Conservation (phyloP, 2,113 vertebrate species). For the Corvus moneduloides region DNA sequence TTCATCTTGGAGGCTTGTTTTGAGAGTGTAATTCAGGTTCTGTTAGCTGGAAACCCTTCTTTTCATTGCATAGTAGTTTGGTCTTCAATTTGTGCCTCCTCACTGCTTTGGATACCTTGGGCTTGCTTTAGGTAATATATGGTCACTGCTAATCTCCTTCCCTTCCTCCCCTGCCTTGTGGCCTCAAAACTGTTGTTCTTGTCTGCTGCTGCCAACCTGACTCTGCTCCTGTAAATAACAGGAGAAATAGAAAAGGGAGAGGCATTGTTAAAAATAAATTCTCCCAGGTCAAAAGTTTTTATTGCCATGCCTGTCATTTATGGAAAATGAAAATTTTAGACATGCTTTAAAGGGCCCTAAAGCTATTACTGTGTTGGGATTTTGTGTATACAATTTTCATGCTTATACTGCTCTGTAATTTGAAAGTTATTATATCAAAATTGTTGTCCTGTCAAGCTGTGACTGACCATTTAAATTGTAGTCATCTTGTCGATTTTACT, state of each 20-base stretch:
- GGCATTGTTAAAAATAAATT: not conserved
- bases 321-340: not conserved
- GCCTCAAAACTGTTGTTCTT: not conserved
- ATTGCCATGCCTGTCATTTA: not conserved
- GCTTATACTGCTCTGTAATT: not conserved
- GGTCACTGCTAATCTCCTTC: not conserved
- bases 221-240: not conserved
- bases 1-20: not conserved
- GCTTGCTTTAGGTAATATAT: not conserved
- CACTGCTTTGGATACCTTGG: not conserved
- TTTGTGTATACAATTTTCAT: not conserved
- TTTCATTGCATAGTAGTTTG: not conserved
- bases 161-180: not conserved
- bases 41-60: not conserved
- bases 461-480: not conserved
- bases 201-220: not conserved
- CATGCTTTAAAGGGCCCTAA: not conserved
- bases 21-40: not conserved
- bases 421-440: not conserved
- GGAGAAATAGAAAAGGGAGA: not conserved
- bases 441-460: not conserved
- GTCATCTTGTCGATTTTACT: not conserved
- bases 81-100: accelerated
- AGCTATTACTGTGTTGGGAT: not conserved
- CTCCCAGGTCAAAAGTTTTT: not conserved